Evolutionary conservation across 1,140 invertebrate genomes (phyloP).

Genomic region (Pseudachorutes palmiensis): DNA sequence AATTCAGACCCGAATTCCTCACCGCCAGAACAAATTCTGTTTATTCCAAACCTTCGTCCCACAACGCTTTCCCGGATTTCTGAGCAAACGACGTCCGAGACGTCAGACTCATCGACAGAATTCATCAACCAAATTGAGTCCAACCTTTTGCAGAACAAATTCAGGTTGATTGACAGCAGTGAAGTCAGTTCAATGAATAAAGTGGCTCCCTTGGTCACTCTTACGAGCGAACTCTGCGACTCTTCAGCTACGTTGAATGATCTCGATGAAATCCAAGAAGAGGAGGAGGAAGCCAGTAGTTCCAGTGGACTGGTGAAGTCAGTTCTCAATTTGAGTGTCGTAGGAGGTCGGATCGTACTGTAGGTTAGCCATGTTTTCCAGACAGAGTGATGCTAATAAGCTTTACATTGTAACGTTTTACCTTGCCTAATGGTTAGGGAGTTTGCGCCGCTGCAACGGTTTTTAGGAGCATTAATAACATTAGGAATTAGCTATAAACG

Average conservation of each 20-base stretch:
- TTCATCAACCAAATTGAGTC: constrained; percentile 36
- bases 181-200: neutral
- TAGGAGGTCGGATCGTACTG: constrained; percentile 27
- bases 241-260: constrained; percentile 35
- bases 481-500: no score
- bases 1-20: neutral
- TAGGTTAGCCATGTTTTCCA: constrained; percentile 16
- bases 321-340: constrained; percentile 22
- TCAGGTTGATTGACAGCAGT: constrained; percentile 6
- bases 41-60: neutral
- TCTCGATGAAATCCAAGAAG: constrained; percentile 34
- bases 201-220: constrained; percentile 32
- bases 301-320: constrained; percentile 5
- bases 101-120: constrained; percentile 24
- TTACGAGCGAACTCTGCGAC: constrained; percentile 34
- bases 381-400: no score
- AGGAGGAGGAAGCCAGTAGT: constrained; percentile 20
- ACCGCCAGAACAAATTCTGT: neutral
- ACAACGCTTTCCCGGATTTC: constrained; percentile 26
- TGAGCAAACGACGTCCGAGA: constrained; percentile 27
- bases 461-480: neutral
- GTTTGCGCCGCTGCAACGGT: no score
- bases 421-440: no score
- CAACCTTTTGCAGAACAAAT: constrained; percentile 7
- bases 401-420: no score